A percentile compares a stretch with the other conserved stretches of the same genome.
Conservation (phyloP, 2,888 invertebrate genomes). For the Acrobasis suavella region DNA sequence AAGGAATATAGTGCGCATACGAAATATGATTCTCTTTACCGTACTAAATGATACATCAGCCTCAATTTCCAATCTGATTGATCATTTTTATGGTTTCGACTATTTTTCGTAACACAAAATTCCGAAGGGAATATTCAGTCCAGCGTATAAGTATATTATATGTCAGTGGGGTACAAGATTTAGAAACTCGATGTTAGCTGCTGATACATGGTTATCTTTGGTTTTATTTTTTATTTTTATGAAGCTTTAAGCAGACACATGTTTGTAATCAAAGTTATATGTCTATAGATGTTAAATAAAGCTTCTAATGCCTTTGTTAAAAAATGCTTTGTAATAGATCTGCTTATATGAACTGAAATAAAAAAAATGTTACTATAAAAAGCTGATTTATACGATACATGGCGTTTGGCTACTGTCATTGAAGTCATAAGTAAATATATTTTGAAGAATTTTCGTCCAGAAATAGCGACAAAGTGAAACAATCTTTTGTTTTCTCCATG, state of each 20-base stretch:
- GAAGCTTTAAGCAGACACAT: not conserved
- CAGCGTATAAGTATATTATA: constrained; percentile 1
- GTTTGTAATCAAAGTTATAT: constrained; percentile 19
- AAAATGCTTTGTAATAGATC: not conserved
- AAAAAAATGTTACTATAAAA: too few species aligned
- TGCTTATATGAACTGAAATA: not conserved
- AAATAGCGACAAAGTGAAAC: too few species aligned
- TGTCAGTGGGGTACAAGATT: not conserved
- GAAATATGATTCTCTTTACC: not conserved
- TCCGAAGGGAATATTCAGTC: not conserved
- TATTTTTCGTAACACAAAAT: too few species aligned
- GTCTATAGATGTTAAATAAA: not conserved
- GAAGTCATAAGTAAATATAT: too few species aligned
- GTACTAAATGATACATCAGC: not conserved
- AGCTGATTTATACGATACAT: too few species aligned
- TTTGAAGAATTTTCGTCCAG: too few species aligned
- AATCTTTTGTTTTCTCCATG: too few species aligned
- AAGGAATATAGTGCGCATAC: too few species aligned
- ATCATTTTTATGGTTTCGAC: not conserved
- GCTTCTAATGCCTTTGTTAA: not conserved
- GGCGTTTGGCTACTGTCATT: too few species aligned
- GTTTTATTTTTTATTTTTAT: not conserved
- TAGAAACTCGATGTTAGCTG: constrained; percentile 11
- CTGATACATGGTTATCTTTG: constrained; percentile 7
- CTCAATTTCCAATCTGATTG: not conserved